Evolutionary conservation across 2,797 vertebrate genomes (phyloP), one percentile per base, ranked within the genome.

Genomic region (Rhinichthys osculus): DNA sequence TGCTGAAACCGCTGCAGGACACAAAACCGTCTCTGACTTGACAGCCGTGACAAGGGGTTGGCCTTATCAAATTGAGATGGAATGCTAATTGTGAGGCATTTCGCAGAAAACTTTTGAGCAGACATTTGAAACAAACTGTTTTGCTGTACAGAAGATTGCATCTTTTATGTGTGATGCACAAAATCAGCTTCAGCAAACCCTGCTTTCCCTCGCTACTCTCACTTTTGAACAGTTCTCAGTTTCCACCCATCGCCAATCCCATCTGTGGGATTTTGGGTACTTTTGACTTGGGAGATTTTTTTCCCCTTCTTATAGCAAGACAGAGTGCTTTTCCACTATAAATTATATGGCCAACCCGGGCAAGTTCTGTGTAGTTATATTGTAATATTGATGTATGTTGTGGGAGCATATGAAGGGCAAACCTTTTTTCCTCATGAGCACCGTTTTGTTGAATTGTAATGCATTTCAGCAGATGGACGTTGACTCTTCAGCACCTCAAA

Each of bases 1-100:
- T 73, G 81, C 83, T 71, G 52, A 66, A 66, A 84, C 78, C 40
- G 86, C 87, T 83, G 72, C 81, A 86, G 86, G 87, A 88, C 87
- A 90, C 67, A 84, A 90, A 88, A 85, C 85, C 54, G 59, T 80
- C 73, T 83, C 83, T 30, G 81, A 71, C 81, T 80, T 66, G 84
- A 83, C 85, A 82, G 80, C 54, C 57, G 47, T 78, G 83, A 86
- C 87, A 66, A 62, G 54, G 27, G 83, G 54, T 69, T 72, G 83
- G 85, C 50, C 38, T 67, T 71, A 73, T 78, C 78, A 82, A 83
- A 86, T 78, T 78, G 84, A 87, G 47, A 79, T 73, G 62, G 89
- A 88, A 88, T 88, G 83, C 84, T 90, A 88, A 90, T 84, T 86
- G 89, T 79, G 86, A 87, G 73, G 44, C 59, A 42, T 84, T 84